These are phyloP conservation scores for Cyclophora albipunctata DNA, from an alignment of 2,888 invertebrate genomes.

Conservation along the genomic window DNA sequence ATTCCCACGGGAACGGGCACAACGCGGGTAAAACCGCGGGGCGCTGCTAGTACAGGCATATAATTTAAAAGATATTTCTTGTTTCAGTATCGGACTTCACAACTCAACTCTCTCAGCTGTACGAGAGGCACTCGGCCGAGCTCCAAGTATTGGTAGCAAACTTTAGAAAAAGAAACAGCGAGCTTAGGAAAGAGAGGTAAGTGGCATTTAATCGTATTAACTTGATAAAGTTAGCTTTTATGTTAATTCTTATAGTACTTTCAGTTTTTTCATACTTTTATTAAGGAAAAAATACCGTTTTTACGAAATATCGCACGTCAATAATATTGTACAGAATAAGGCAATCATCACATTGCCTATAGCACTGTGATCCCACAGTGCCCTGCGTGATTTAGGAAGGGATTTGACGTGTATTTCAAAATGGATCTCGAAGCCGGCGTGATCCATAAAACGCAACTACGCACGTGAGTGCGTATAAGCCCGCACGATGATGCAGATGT, in stretches of 20 bases:
- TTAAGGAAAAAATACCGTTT: background rate
- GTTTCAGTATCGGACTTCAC: constrained; percentile 93
- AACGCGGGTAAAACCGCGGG: background rate
- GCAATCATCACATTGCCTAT: too few relatives aligned
- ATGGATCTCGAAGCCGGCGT: too few relatives aligned
- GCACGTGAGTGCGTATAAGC: too few relatives aligned
- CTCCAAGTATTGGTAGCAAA: constrained; percentile 89
- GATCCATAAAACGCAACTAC: too few relatives aligned
- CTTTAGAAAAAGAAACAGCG: constrained; percentile 89
- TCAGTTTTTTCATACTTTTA: background rate
- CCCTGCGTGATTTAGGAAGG: too few relatives aligned
- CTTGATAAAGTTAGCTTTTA: constrained; percentile 1
- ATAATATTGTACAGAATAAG: too few relatives aligned
- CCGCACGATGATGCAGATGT: too few relatives aligned
- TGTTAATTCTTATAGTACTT: constrained; percentile 6
- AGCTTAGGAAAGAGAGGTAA: constrained; percentile 90
- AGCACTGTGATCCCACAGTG: too few relatives aligned
- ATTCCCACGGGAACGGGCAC: background rate
- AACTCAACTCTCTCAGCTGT: constrained; percentile 89
- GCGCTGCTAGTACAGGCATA: background rate
- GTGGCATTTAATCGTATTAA: constrained; percentile 15
- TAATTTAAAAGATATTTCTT: constrained; percentile 18
- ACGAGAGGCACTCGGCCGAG: constrained; percentile 92
- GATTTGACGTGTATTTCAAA: too few relatives aligned
- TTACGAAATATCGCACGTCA: background rate